phyloP scores from a whole-genome alignment of 1,140 invertebrate genomes.

The Holcopasites calliopsidis region DNA sequence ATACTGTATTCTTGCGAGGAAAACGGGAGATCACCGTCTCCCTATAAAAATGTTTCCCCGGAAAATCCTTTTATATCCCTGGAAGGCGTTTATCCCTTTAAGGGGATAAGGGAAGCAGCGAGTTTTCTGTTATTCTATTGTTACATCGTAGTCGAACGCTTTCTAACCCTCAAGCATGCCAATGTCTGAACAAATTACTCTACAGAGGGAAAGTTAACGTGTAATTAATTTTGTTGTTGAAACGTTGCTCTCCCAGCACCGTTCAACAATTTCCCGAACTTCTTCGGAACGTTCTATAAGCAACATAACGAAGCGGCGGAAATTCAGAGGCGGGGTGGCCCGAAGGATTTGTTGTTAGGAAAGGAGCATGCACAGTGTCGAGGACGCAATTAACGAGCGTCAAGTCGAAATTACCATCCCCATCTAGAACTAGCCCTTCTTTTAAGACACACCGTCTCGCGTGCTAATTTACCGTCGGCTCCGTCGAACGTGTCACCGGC shows the following conservation, averaged over 20 bases:
- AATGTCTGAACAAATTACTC: no score
- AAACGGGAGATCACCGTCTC: background rate
- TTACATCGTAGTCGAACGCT: background rate
- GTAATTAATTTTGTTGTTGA: no score
- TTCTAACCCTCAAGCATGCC: no score
- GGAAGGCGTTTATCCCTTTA: background rate
- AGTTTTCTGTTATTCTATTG: background rate
- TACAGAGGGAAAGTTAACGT: no score
- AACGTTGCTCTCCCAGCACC: no score
- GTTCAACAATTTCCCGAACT: no score
- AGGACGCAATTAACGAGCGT: constrained; percentile 21
- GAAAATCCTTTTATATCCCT: background rate
- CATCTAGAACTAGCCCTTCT: background rate
- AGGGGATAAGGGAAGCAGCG: background rate
- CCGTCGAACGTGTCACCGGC: constrained; percentile 6
- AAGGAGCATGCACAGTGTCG: background rate
- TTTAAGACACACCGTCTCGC: background rate
- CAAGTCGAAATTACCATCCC: constrained; percentile 4
- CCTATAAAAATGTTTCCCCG: background rate
- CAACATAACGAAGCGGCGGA: background rate
- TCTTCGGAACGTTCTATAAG: no score
- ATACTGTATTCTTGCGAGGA: background rate
- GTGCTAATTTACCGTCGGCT: constrained; percentile 4
- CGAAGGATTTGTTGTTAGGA: background rate
- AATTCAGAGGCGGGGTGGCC: background rate